A percentile compares a stretch with the other conserved stretches of the same genome.
These are phyloP conservation scores for Diadophis punctatus DNA, from an alignment of 2,113 vertebrate species.

Conservation along the genomic window DNA sequence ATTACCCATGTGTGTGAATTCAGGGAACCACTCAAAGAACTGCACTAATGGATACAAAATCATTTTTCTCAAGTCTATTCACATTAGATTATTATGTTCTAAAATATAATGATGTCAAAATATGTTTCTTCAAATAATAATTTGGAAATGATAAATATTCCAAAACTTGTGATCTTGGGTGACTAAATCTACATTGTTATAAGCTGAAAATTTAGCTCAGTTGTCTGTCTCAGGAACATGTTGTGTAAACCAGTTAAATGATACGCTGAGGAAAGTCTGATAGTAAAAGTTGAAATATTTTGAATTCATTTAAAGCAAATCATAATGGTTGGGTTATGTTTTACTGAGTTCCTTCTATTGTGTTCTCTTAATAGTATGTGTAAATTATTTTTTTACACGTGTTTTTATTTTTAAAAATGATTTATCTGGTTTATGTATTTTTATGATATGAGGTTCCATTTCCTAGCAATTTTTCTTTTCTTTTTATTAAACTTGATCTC, in stretches of 20 bases:
- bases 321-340: fast-evolving
- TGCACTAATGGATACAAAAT: not conserved
- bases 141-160: not conserved
- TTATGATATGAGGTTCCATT: not conserved
- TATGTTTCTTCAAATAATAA: not conserved
- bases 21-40: not conserved
- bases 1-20: not conserved
- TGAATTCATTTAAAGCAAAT: not conserved
- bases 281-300: not conserved
- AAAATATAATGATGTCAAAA: not conserved
- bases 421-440: not conserved
- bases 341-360: not conserved
- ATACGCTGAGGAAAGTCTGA: not conserved
- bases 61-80: not conserved
- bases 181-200: not conserved
- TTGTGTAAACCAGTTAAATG: not conserved
- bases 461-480: not conserved
- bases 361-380: not conserved
- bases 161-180: not conserved
- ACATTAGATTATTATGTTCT: not conserved
- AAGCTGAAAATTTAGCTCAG: not conserved
- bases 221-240: not conserved
- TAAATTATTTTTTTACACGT: not conserved
- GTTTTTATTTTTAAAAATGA: not conserved
- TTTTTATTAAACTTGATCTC: not conserved